Evolutionary conservation across 1,140 invertebrate genomes (phyloP), one percentile per base, ranked within the genome.

Genomic region (Parasteatoda tepidariorum): DNA sequence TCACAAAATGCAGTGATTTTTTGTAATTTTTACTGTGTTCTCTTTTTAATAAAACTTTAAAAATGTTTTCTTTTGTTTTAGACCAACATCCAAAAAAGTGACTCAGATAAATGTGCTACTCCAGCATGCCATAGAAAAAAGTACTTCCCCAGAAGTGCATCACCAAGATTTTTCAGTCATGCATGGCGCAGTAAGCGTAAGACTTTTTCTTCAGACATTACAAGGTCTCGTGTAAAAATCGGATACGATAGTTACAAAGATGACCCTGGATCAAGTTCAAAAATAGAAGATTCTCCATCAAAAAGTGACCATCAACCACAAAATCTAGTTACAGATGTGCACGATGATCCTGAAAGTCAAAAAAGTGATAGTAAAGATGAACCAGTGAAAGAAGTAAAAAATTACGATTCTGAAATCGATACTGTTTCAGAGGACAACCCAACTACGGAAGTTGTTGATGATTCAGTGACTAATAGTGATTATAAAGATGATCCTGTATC

Each of bases 171-270:
- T 34, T 79, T 68, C 31, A 68, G 57, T 11, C 15, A 30, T 24
- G 48, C 26, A 7, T 68, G 76, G 76, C 30, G 28, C 9, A 31
- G 61, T 1, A 79, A 79, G n/a, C 64, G 48, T 9, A 68, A 79
- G 31, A 68, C 64, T 22, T 66, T 31, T 15, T 59, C 74, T 2
- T 78, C 74, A 15, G 28, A 9, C 7, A 73, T 48, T n/a, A 34
- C 54, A 11, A 13, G 11, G 30, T 73, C 33, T 26, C 3, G 18
- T 7, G 22, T n/a, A 1, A 73, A 24, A 59, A 59, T 57, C 13
- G 48, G 30, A 22, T 57, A 6, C 13, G 70, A 57, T 6, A 73
- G 30, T 22, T 5, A 26, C 22, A 57, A 73, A n/a, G 26, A 0
- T 13, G 67, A 70, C 24, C 34, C n/a, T 24, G 57, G 22, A 22